Evolutionary conservation across 2,113 vertebrate genomes (phyloP), one percentile per base, ranked within the genome.

Genomic region (Psittacula cyanocephala): DNA sequence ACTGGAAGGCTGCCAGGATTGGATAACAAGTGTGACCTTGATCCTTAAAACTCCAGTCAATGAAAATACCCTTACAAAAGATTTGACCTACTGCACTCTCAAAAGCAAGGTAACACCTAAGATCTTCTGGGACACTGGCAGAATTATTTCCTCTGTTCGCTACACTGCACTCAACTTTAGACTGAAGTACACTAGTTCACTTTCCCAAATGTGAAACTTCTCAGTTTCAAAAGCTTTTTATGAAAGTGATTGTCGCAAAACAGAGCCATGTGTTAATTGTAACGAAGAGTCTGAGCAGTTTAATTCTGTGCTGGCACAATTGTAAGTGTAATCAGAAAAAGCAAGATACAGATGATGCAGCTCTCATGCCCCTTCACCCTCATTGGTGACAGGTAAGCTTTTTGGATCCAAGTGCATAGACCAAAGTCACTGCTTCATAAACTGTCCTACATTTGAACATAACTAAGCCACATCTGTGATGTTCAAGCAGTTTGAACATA

Each of bases 381-480:
- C 49, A 7, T 2, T 15, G 35, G 47, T 88, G 75, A 67, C 11
- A 10, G 3, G 11, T 80, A 9, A 13, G 6, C 10, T 71, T 71
- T 96, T 96, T 91, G 67, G 15, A 53, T 91, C 24, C 13, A 84
- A 69, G 33, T 46, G 44, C 20, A 41, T 47, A 86, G 75, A 60
- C 72, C 27, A 81, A 57, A 72, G 44, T n/a, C 68, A 87, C 19
- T 59, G 29, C 72, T 96, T 93, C 64, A 53, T 81, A 69, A 71
- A 88, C 13, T 10, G 67, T 57, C 50, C 53, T 90, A 65, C 24
- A 86, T 92, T 93, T 94, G 79, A 96, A 74, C 44, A 50, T 44
- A 71, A 90, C 43, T 63, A 94, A 93, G 68, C 28, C 43, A 87
- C 47, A 89, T 93, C 80, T 95, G 57, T n/a, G 87, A 80, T 90